These are phyloP conservation scores for Zaprionus kolodkinae DNA, from an alignment of 1,140 invertebrate species.

Conservation along the genomic window DNA sequence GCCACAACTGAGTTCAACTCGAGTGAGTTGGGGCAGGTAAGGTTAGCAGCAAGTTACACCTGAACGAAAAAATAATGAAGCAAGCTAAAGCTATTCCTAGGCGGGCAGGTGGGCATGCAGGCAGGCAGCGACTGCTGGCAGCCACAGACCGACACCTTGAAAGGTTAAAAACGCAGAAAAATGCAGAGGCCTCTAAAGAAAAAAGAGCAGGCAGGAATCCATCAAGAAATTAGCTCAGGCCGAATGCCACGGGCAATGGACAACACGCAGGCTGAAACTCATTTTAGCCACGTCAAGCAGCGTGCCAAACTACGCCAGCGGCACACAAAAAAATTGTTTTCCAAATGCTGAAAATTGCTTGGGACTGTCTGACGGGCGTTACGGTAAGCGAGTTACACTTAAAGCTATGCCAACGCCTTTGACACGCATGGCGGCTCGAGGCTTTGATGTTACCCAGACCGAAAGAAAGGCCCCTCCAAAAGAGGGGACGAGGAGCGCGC, in stretches of 20 bases:
- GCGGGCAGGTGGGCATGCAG: not conserved
- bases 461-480: slow-evolving; percentile 1
- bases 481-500: slow-evolving; percentile 8
- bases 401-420: slow-evolving; percentile 77
- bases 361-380: slow-evolving; percentile 43
- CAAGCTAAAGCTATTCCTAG: not conserved
- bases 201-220: slow-evolving; percentile 52
- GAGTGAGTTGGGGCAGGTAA: not conserved
- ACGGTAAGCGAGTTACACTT: slow-evolving; percentile 64
- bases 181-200: slow-evolving; percentile 22
- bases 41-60: not conserved
- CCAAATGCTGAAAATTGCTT: slow-evolving; percentile 32
- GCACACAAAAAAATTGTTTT: slow-evolving; percentile 23
- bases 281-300: slow-evolving; percentile 50
- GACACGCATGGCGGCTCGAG: slow-evolving; percentile 67
- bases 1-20: slow-evolving; percentile 17
- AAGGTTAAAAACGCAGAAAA: slow-evolving; percentile 31
- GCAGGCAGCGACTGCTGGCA: not conserved
- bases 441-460: slow-evolving; percentile 65
- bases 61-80: slow-evolving; percentile 21
- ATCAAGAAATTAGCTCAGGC: slow-evolving; percentile 68
- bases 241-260: slow-evolving; percentile 26
- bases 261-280: slow-evolving; percentile 60
- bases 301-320: slow-evolving; percentile 34
- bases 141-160: slow-evolving; percentile 33